Percentiles rank a stretch among this genome's conserved stretches.
Conservation (phyloP, 1,140 invertebrate species). For the Pomacea maculata region DNA sequence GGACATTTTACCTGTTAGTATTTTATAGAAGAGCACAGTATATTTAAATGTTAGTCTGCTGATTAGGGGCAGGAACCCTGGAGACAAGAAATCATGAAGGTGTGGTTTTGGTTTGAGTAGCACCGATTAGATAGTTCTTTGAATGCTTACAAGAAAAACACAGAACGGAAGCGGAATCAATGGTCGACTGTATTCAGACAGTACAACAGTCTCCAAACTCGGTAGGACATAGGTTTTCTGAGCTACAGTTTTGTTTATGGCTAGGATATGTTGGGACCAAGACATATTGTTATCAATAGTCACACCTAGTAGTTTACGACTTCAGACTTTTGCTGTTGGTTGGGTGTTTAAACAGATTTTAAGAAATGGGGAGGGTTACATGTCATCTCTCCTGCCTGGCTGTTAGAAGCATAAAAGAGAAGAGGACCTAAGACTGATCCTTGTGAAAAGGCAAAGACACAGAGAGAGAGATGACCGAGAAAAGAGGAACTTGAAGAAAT, state of each 20-base stretch:
- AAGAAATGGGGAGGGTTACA: no score
- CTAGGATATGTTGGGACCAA: neutral
- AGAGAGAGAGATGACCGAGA: constrained; percentile 13
- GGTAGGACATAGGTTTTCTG: neutral
- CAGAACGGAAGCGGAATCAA: neutral
- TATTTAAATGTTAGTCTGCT: neutral
- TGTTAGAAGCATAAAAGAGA: no score
- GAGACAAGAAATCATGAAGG: neutral
- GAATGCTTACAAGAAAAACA: no score
- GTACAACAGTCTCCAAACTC: neutral
- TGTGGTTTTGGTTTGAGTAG: neutral
- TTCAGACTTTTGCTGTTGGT: no score
- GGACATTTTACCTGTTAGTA: neutral
- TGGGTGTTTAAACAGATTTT: no score
- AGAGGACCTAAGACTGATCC: neutral
- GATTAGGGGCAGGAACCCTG: neutral
- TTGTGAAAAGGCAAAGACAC: neutral
- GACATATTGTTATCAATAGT: neutral
- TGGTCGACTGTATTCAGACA: neutral
- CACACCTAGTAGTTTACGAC: no score
- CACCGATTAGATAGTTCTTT: no score
- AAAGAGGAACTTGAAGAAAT: neutral
- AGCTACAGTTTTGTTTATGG: constrained; percentile 4
- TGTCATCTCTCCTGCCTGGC: no score
- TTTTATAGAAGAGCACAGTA: neutral